These are phyloP conservation scores for Decapterus maruadsi DNA, from an alignment of 2,797 vertebrate genomes.

Conservation along the genomic window DNA sequence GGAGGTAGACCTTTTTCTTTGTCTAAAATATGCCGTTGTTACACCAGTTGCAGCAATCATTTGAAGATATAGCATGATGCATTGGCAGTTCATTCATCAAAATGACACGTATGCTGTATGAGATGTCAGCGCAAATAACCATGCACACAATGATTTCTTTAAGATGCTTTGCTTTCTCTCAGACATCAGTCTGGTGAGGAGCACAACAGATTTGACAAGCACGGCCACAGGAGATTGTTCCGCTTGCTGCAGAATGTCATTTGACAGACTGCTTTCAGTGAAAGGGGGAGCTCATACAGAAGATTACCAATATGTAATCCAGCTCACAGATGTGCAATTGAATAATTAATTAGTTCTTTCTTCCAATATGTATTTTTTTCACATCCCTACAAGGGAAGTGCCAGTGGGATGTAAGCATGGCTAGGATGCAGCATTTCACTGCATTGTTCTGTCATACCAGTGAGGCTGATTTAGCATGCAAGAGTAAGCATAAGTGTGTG, in stretches of 20 bases:
- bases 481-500: neutral
- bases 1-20: neutral
- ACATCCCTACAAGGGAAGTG: neutral
- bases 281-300: conserved; percentile 34
- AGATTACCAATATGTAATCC: conserved; percentile 53
- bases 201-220: conserved; percentile 51
- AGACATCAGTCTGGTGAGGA: conserved; percentile 33
- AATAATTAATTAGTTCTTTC: conserved; percentile 41
- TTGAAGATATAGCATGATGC: conserved; percentile 21
- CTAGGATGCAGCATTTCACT: neutral
- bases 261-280: conserved; percentile 39
- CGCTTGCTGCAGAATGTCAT: conserved; percentile 14
- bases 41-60: conserved; percentile 7
- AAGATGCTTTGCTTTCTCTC: conserved; percentile 38
- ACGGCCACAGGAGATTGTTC: conserved; percentile 55
- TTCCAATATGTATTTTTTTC: conserved; percentile 21
- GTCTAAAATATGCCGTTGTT: neutral
- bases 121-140: conserved; percentile 50
- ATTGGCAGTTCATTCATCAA: conserved; percentile 52
- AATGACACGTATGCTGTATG: conserved; percentile 42
- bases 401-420: neutral
- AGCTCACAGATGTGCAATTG: conserved; percentile 21
- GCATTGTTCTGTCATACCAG: neutral
- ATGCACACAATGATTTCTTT: conserved; percentile 41
- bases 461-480: neutral